Evolutionary conservation across 2,113 vertebrate species (phyloP), one percentile per base, ranked within the genome.

Genomic region (Halcyon senegalensis): DNA sequence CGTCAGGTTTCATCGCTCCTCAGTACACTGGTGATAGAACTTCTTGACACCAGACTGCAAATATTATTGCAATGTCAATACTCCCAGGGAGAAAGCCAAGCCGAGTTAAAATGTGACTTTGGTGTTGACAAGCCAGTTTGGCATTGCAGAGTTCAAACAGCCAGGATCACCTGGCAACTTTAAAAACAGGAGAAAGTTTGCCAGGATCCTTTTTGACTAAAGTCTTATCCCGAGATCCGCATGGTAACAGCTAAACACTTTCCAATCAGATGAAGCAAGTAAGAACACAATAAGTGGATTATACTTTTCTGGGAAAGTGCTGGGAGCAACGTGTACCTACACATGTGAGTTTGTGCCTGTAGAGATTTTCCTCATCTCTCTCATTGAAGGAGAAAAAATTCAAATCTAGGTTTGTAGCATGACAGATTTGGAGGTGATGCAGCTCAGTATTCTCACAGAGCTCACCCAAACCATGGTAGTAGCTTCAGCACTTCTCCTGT

Each of bases 21-120:
- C 94, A 87, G 91, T 81, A 69, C 0, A 0, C 70, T 66, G 81
- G 84, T 80, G 91, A 94, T 76, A 94, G 92, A 96, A 94, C 95
- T 94, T 89, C 95, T 89, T 96, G 93, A 95, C 96, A 96, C 78
- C 59, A 50, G 81, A 23, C 92, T 79, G 81, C 92, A 94, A 97
- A 95, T 87, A 95, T 89, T 94, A 96, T 76, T 95, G 77, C 50
- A 91, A 82, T 89, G 84, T 94, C 94, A 92, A 87, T 94, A 91
- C 55, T 94, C 93, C 87, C 87, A 84, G 74, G 89, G 87, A 89
- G 67, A 84, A 94, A 93, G 91, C 63, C 95, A 96, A 85, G 84
- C 44, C 0, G 1, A 92, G 93, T 83, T 94, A 94, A 96, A 96
- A 96, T 80, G 87, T 80, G 84, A 94, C 87, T 94, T 67, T 48